Percentiles rank a stretch among this genome's conserved stretches.
Conservation (phyloP, 2,113 vertebrate species). For the Anser cygnoides region DNA sequence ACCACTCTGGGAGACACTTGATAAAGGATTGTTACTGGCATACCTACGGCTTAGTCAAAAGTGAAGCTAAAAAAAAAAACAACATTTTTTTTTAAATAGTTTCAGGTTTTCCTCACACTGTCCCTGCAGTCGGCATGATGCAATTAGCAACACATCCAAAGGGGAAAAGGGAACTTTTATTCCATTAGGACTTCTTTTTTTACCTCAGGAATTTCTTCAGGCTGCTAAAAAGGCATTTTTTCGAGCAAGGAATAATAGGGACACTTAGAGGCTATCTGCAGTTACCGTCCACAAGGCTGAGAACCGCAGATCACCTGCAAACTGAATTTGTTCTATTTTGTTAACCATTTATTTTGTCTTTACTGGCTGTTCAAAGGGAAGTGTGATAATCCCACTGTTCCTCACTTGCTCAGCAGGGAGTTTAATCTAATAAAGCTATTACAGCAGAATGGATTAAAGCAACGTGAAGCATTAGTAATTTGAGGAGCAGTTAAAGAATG, state of each 20-base stretch:
- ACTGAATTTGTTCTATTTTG: conserved; percentile 74
- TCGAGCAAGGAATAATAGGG: conserved; percentile 63
- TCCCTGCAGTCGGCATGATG: conserved; percentile 48
- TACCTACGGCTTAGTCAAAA: conserved; percentile 63
- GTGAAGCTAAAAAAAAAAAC: conserved; percentile 45
- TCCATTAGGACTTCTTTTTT: conserved; percentile 58
- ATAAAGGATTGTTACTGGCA: conserved; percentile 61
- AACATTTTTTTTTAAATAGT: conserved; percentile 3
- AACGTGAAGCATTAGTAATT: conserved; percentile 76
- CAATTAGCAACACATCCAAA: conserved; percentile 74
- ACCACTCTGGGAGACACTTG: conserved; percentile 62
- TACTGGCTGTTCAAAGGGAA: conserved; percentile 77
- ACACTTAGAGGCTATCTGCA: conserved; percentile 20
- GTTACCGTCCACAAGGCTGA: background rate
- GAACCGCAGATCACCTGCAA: conserved; percentile 69
- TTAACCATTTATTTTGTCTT: conserved; percentile 82
- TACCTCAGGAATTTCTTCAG: conserved; percentile 66
- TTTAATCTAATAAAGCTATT: conserved; percentile 81
- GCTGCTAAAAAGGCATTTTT: conserved; percentile 70
- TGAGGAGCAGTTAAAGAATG: conserved; percentile 75
- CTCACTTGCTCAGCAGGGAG: conserved; percentile 70
- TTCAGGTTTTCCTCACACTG: conserved; percentile 51
- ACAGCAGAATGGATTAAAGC: conserved; percentile 76
- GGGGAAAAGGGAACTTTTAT: conserved; percentile 57
- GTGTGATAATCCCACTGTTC: conserved; percentile 79